Evolutionary conservation across 2,888 invertebrate genomes (phyloP), one percentile per base, ranked within the genome.

Genomic region (Phania funesta): DNA sequence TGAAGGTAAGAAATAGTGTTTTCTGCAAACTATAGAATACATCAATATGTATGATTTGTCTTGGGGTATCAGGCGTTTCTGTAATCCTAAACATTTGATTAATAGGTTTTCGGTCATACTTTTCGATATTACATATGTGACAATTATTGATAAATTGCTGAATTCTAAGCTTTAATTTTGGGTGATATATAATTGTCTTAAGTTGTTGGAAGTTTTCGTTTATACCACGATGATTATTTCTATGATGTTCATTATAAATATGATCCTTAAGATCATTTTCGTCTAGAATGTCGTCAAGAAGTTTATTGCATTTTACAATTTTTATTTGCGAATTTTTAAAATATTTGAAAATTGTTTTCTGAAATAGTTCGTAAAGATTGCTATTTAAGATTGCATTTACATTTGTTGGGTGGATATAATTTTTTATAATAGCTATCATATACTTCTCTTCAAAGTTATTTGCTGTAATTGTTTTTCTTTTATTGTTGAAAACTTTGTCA

Each of bases 1-100:
- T 58, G 26, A 71, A 11, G 1, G 56, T 56, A 1, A 60, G n/a
- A 41, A 73, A 60, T 26, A 44, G 4, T 7, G 38, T 44, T 44
- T 22, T 68, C 35, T 20, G 18, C 8, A 32, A 4, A 16, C 29
- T 54, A n/a, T 68, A 68, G 44, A 54, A 70, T 1, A 84, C 83
- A 62, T 86, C 86, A 1, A 86, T 38, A 56, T 86, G 86, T 13
- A 87, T 48, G 5, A 85, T 80, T 68, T 87, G 84, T 9, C 83
- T 60, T 1, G 86, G 86, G 73, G 60, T 83, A 0, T 62, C 58
- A 18, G 85, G 83, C 2, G 86, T 85, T 71, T 84, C 84, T 0
- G 85, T 86, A 2, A 86, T 13, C 35, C 84, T 80, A 26, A 85
- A 85, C 50, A 60, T 52, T 1, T 71, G 80, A 62, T 76, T 81